phyloP scores from a whole-genome alignment of 2,888 invertebrate genomes.

The Protophormia terraenovae region DNA sequence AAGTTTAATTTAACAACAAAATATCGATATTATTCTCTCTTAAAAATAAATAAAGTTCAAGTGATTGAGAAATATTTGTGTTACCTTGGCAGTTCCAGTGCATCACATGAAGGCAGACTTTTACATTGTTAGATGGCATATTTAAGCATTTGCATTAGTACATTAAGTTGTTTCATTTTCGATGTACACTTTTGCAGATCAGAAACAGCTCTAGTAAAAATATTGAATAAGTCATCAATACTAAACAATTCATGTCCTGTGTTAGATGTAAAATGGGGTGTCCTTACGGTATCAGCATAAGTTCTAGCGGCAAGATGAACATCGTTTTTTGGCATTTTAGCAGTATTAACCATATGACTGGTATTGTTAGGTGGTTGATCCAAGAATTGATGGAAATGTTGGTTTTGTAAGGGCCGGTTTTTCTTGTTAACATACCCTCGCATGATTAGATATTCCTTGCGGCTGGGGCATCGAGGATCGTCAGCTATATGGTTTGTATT shows the following conservation, averaged over 20 bases:
- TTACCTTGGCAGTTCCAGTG: constrained; percentile 8
- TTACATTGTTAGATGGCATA: not conserved
- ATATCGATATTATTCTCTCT: not conserved
- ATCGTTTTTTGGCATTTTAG: not conserved
- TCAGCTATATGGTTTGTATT: not conserved
- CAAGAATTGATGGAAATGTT: not conserved
- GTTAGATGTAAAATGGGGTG: not conserved
- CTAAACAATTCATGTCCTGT: not conserved
- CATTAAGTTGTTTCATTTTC: not conserved
- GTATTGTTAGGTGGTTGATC: not conserved
- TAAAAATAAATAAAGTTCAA: not conserved
- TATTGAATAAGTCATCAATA: not conserved
- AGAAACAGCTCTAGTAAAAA: not conserved
- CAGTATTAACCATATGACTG: not conserved
- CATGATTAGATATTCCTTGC: not conserved
- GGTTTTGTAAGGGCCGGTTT: not conserved
- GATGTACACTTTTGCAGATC: not conserved
- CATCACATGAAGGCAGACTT: not conserved
- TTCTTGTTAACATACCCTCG: not conserved
- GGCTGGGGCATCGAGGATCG: constrained; percentile 13
- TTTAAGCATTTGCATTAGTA: constrained; percentile 16
- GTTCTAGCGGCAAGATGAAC: not conserved
- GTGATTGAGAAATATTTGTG: not conserved
- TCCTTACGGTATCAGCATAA: not conserved
- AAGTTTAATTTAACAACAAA: not conserved